These are phyloP conservation scores for Acanthisitta chloris DNA, from an alignment of 2,113 vertebrate species.

Conservation along the genomic window DNA sequence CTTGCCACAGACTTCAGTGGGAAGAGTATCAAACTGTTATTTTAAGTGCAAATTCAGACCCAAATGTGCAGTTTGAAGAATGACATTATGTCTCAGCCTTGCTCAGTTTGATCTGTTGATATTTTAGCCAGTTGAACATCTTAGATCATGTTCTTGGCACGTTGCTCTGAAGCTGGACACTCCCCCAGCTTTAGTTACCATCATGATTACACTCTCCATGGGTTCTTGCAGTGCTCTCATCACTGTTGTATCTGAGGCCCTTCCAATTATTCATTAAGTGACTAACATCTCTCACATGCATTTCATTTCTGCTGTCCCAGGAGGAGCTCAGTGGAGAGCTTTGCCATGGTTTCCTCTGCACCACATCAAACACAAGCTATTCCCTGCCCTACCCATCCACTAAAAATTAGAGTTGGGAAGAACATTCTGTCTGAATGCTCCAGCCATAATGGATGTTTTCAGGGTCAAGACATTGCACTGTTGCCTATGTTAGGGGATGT, in stretches of 20 bases:
- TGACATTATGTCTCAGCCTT: slow-evolving; percentile 13
- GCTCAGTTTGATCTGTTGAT: slow-evolving; percentile 9
- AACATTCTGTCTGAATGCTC: background rate
- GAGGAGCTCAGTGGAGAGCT: slow-evolving; percentile 1
- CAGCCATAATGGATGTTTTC: slow-evolving; percentile 11
- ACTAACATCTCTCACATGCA: background rate
- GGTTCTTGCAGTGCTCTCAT: slow-evolving; percentile 37
- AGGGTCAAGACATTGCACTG: background rate
- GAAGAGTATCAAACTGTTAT: slow-evolving; percentile 9
- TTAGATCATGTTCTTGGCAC: slow-evolving; percentile 32
- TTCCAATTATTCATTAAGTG: slow-evolving; percentile 25
- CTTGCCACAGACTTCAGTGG: background rate
- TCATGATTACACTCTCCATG: slow-evolving; percentile 34
- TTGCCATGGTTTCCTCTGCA: background rate
- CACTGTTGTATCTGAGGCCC: slow-evolving; percentile 10
- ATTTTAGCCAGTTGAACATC: slow-evolving; percentile 1
- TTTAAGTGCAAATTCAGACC: slow-evolving; percentile 20
- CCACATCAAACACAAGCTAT: slow-evolving; percentile 41
- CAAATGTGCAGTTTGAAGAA: slow-evolving; percentile 5
- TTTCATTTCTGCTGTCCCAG: slow-evolving; percentile 22
- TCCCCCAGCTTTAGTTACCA: slow-evolving; percentile 18
- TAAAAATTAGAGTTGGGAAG: slow-evolving; percentile 9
- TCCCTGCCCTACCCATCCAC: background rate
- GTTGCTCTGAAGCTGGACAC: background rate
- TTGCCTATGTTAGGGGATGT: background rate